A percentile compares a stretch with the other conserved stretches of the same genome.
These are phyloP conservation scores for Athalia circularis DNA, from an alignment of 2,888 invertebrate genomes.

Conservation along the genomic window DNA sequence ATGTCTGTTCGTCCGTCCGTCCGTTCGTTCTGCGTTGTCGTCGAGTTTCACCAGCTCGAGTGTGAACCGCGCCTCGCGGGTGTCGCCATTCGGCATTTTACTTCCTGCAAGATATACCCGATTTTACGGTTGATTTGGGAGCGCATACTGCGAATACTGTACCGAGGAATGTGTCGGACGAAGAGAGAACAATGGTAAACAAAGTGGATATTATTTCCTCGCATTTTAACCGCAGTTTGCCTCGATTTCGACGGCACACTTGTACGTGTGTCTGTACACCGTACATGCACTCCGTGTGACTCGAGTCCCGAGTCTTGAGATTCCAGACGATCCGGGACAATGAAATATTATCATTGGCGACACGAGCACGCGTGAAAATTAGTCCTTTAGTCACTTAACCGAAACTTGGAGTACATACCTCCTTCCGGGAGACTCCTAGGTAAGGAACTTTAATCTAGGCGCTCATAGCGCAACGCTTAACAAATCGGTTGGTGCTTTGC, in stretches of 20 bases:
- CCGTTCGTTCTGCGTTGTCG: neutral
- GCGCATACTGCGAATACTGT: neutral
- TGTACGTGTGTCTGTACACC: neutral
- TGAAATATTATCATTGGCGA: constrained; percentile 13
- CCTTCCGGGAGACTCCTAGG: neutral
- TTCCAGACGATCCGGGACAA: neutral
- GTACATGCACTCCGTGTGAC: neutral
- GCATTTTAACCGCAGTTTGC: no score
- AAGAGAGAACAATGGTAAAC: no score
- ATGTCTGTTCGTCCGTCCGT: constrained; percentile 19
- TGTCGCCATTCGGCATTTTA: neutral
- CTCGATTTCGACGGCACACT: no score
- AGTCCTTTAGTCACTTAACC: constrained; percentile 30
- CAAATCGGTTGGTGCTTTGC: constrained; percentile 41
- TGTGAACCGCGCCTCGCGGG: neutral
- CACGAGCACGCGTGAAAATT: constrained; percentile 25
- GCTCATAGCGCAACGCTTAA: constrained; percentile 22
- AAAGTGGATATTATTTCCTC: no score
- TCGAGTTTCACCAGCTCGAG: neutral
- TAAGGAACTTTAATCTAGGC: constrained; percentile 28
- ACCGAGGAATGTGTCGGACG: neutral
- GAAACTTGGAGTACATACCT: constrained; percentile 8
- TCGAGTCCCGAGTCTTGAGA: neutral
- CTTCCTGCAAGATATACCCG: constrained; percentile 13
- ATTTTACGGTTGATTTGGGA: constrained; percentile 35